These are phyloP conservation scores for Muscidifurax raptorellus DNA, from an alignment of 1,140 invertebrate species.

Conservation along the genomic window DNA sequence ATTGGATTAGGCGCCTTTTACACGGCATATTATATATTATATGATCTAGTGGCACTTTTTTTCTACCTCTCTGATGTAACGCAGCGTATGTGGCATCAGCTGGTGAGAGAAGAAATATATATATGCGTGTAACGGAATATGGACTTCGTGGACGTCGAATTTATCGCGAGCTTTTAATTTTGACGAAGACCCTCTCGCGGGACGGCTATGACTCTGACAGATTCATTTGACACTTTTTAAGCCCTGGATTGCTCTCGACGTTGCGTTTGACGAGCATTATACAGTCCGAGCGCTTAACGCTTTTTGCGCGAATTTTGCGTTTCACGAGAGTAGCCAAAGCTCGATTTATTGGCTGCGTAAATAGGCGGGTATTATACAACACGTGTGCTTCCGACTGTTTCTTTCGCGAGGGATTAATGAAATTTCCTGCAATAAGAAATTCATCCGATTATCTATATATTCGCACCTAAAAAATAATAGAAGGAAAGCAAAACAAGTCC, in stretches of 20 bases:
- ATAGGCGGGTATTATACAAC: no score
- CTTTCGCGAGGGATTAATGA: no score
- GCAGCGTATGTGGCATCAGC: background rate
- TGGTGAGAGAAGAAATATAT: no score
- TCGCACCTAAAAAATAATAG: background rate
- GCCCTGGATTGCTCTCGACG: background rate
- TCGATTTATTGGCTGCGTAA: background rate
- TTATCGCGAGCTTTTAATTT: constrained; percentile 1
- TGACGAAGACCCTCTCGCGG: background rate
- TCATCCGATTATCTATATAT: no score
- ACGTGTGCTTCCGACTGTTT: no score
- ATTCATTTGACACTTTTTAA: background rate
- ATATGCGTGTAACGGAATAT: background rate
- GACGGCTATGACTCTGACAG: background rate
- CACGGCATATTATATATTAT: background rate
- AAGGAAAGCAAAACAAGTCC: background rate
- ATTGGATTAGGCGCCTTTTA: constrained; percentile 38
- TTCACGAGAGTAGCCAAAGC: background rate
- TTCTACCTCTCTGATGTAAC: no score
- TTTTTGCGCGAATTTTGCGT: background rate
- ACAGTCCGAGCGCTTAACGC: background rate
- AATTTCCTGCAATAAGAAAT: no score
- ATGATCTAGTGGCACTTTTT: no score
- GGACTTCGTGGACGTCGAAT: background rate
- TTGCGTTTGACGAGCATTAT: background rate